These are phyloP conservation scores for Nesogale talazaci DNA, from an alignment of 2,113 vertebrate genomes.

Conservation along the genomic window DNA sequence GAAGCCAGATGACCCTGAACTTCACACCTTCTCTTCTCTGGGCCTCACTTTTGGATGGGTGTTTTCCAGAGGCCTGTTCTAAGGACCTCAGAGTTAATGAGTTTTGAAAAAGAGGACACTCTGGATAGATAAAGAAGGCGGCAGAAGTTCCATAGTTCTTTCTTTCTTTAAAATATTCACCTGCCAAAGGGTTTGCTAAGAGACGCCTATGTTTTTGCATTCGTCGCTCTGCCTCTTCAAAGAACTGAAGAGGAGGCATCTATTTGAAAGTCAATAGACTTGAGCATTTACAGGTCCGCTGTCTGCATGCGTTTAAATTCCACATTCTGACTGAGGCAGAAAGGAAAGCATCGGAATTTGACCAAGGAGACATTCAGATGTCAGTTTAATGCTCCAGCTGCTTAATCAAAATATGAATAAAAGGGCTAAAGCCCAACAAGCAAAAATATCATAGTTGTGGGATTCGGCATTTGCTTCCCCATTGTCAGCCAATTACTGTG, in stretches of 20 bases:
- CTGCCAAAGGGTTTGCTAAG: constrained; percentile 70
- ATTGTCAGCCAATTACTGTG: constrained; percentile 99
- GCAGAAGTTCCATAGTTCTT: neutral
- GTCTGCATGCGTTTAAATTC: constrained; percentile 81
- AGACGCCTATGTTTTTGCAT: neutral
- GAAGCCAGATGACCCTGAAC: neutral
- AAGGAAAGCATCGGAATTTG: constrained; percentile 85
- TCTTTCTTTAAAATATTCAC: constrained; percentile 60
- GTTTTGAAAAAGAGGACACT: neutral
- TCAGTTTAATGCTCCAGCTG: constrained; percentile 97
- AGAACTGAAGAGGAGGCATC: constrained; percentile 53
- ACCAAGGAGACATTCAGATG: constrained; percentile 86
- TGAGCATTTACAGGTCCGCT: constrained; percentile 76
- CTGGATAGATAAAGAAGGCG: neutral
- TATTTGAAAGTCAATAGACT: constrained; percentile 84
- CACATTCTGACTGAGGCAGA: constrained; percentile 81
- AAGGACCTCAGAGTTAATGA: neutral
- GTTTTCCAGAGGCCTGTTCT: neutral
- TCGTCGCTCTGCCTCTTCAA: no score
- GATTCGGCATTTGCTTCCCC: constrained; percentile 94
- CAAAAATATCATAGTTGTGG: constrained; percentile 94
- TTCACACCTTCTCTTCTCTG: neutral
- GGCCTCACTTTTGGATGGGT: constrained; percentile 8
- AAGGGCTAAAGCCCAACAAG: constrained; percentile 91
- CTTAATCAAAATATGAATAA: constrained; percentile 96